phyloP scores from a whole-genome alignment of 92 coral and sea anemone genomes.

The Actinernus sp. region DNA sequence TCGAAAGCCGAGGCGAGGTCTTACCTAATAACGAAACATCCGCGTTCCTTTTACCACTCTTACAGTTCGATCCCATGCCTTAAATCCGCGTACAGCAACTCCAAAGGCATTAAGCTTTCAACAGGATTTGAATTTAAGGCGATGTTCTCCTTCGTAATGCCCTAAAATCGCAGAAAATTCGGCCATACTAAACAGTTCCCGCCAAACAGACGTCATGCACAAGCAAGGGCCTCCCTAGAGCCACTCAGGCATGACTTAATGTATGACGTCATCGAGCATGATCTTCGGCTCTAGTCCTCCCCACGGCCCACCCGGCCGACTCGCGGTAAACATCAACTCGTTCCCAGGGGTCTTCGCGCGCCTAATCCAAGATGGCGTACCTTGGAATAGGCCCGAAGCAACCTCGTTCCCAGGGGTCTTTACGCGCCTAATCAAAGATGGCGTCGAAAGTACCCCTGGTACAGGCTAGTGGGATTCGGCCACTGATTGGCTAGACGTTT shows the following conservation, averaged over 20 bases:
- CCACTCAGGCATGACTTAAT: no score
- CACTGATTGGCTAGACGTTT: no score
- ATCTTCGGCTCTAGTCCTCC: no score
- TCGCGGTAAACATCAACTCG: no score
- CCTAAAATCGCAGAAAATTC: conserved; percentile 49
- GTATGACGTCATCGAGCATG: conserved; percentile 44
- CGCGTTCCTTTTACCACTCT: conserved; percentile 76
- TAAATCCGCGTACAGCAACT: conserved; percentile 42
- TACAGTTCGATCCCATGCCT: conserved; percentile 85
- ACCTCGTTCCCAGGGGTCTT: no score
- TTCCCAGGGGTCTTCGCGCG: no score
- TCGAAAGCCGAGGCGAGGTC: conserved; percentile 81
- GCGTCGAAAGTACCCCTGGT: no score
- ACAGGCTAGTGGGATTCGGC: no score
- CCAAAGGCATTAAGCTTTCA: conserved; percentile 47
- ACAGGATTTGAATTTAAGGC: conserved; percentile 13
- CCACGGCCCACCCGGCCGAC: no score
- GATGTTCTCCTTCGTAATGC: conserved; percentile 30
- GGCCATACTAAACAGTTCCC: conserved; percentile 79
- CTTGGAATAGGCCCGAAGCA: no score
- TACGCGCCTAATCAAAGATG: no score
- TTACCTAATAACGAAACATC: conserved; percentile 78
- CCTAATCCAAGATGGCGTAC: no score
- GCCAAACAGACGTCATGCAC: conserved; percentile 80
- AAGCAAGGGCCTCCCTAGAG: conserved; percentile 32